Evolutionary conservation across 2,113 vertebrate genomes (phyloP).

Genomic region (Colinus virginianus): DNA sequence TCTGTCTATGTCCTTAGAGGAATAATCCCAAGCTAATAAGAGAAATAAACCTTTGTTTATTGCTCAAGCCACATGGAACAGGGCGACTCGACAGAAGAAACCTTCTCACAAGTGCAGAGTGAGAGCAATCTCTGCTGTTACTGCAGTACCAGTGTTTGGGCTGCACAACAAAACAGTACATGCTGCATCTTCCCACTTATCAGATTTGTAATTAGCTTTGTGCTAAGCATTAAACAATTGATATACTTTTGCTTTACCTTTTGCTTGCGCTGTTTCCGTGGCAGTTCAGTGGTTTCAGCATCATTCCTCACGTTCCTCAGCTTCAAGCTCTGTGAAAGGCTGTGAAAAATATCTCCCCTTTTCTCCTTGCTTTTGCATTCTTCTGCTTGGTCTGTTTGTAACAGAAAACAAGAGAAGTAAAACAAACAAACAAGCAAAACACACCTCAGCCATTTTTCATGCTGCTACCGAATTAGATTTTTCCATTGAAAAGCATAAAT

Average conservation of each 20-base stretch:
- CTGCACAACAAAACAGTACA: background rate
- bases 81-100: background rate
- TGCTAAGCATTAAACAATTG: background rate
- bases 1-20: background rate
- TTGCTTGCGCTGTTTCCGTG: background rate
- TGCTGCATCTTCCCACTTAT: fast-evolving
- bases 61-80: background rate
- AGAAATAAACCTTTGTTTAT: background rate
- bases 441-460: background rate
- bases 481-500: background rate
- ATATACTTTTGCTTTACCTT: background rate
- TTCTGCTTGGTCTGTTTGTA: background rate
- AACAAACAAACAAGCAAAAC: background rate
- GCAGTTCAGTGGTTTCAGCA: background rate
- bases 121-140: background rate
- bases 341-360: background rate
- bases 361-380: background rate
- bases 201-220: background rate
- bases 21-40: background rate
- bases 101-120: background rate
- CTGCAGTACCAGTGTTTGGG: background rate
- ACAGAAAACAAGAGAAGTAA: background rate
- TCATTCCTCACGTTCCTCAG: background rate
- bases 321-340: background rate
- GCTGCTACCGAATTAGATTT: background rate